Evolutionary conservation across 2,888 invertebrate genomes (phyloP).

Genomic region (Spisula solida): DNA sequence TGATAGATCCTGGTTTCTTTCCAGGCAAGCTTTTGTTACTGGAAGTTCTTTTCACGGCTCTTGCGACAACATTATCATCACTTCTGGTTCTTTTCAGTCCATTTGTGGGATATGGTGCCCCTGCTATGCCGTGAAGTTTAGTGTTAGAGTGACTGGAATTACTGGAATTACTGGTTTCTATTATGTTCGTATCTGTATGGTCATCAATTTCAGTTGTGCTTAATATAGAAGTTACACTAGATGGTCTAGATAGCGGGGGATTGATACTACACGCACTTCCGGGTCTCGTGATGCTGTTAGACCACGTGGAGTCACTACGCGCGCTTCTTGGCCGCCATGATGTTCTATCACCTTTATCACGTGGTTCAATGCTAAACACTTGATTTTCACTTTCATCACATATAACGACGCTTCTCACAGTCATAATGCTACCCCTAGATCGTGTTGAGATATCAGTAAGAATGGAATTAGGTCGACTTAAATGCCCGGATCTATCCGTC

Average conservation of each 20-base stretch:
- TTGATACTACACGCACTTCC: slow-evolving; percentile 66
- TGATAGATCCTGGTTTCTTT: slow-evolving; percentile 27
- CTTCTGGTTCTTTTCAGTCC: slow-evolving; percentile 59
- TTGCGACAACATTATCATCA: slow-evolving; percentile 52
- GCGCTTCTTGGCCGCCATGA: slow-evolving; percentile 62
- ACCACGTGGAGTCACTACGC: slow-evolving; percentile 68
- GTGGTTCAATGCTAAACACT: slow-evolving; percentile 65
- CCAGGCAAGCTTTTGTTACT: slow-evolving; percentile 22
- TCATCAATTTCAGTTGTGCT: slow-evolving; percentile 22
- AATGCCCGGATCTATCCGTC: slow-evolving; percentile 34
- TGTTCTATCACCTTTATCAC: slow-evolving; percentile 48
- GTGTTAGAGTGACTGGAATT: slow-evolving; percentile 15
- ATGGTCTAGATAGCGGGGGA: slow-evolving; percentile 53
- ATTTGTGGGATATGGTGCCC: not conserved
- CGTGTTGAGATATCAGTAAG: slow-evolving; percentile 57
- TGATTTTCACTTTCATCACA: slow-evolving; percentile 67
- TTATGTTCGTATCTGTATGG: not conserved
- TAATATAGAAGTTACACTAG: slow-evolving; percentile 50
- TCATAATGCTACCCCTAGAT: slow-evolving; percentile 65
- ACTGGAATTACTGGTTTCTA: not conserved
- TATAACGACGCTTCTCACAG: slow-evolving; percentile 66
- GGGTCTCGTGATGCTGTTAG: slow-evolving; percentile 69
- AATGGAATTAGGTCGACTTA: slow-evolving; percentile 63
- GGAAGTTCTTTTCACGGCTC: slow-evolving; percentile 39
- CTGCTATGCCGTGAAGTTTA: slow-evolving; percentile 3